Conservation (phyloP, 92 coral and sea anemone genomes). For the Galaxea fascicularis region DNA sequence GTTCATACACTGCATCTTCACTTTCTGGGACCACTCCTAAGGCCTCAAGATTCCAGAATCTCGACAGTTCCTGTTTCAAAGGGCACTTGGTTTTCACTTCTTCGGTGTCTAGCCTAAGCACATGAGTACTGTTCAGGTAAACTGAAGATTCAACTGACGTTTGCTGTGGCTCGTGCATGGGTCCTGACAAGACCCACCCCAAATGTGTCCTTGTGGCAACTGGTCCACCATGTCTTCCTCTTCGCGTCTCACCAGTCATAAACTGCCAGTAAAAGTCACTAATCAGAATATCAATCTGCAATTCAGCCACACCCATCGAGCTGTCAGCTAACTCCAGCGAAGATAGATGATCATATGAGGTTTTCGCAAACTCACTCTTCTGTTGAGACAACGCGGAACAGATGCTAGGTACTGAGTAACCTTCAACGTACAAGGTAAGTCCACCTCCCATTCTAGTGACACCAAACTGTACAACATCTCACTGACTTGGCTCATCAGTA, state of each 20-base stretch:
- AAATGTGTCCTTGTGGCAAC: slow-evolving; percentile 61
- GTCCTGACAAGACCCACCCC: slow-evolving; percentile 77
- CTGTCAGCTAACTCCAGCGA: slow-evolving; percentile 64
- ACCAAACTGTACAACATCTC: slow-evolving; percentile 53
- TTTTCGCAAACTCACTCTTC: slow-evolving; percentile 32
- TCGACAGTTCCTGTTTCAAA: slow-evolving; percentile 42
- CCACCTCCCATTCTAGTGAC: slow-evolving; percentile 38
- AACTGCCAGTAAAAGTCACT: slow-evolving; percentile 74
- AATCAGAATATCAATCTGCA: slow-evolving; percentile 67
- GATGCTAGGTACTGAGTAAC: slow-evolving; percentile 63
- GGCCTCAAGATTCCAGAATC: slow-evolving; percentile 68
- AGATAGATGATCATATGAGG: slow-evolving; percentile 54
- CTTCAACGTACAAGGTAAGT: slow-evolving; percentile 49
- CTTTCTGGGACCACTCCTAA: slow-evolving; percentile 43
- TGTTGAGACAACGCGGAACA: slow-evolving; percentile 67
- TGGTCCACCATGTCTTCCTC: slow-evolving; percentile 57
- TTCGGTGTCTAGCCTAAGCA: slow-evolving; percentile 33
- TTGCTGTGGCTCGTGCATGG: slow-evolving; percentile 29
- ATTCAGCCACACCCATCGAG: slow-evolving; percentile 22
- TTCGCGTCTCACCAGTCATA: slow-evolving; percentile 56
- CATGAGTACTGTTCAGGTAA: slow-evolving; percentile 7
- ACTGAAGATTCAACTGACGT: slow-evolving; percentile 16
- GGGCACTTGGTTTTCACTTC: slow-evolving; percentile 11
- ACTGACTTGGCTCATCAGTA: slow-evolving; percentile 39
- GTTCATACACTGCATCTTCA: slow-evolving; percentile 47